Evolutionary conservation across 2,888 invertebrate species (phyloP).

Genomic region (Suillia variegata): DNA sequence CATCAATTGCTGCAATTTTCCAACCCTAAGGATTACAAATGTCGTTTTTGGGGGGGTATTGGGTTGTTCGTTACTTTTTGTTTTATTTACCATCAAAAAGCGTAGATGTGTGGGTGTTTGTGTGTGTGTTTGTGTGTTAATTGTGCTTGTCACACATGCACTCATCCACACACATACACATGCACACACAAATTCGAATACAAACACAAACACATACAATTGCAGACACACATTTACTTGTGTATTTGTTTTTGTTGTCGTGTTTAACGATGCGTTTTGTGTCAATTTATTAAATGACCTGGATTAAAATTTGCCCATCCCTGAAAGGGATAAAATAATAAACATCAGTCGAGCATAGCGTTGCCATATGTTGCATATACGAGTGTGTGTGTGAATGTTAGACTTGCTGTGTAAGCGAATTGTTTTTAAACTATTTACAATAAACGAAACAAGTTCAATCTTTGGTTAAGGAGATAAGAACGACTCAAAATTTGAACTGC

Average conservation of each 20-base stretch:
- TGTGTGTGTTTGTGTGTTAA: background rate
- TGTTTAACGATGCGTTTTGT: constrained; percentile 25
- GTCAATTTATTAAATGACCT: constrained; percentile 39
- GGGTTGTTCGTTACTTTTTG: no score
- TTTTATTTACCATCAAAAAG: background rate
- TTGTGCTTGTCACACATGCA: background rate
- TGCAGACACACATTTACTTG: background rate
- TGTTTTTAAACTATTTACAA: no score
- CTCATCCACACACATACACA: background rate
- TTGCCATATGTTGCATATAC: background rate
- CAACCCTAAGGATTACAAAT: constrained; percentile 16
- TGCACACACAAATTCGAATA: background rate
- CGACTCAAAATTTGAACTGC: no score
- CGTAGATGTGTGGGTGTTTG: background rate
- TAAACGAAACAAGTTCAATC: no score
- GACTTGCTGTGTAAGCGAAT: background rate
- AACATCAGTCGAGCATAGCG: no score
- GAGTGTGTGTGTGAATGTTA: background rate
- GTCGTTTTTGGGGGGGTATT: no score
- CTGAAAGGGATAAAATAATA: background rate
- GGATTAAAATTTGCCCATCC: constrained; percentile 29
- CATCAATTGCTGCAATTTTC: constrained; percentile 13
- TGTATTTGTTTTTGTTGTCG: background rate
- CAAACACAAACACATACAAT: background rate
- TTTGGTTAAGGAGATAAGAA: no score